phyloP scores from a whole-genome alignment of 2,888 invertebrate species.

The Zaprionus lineosus region DNA sequence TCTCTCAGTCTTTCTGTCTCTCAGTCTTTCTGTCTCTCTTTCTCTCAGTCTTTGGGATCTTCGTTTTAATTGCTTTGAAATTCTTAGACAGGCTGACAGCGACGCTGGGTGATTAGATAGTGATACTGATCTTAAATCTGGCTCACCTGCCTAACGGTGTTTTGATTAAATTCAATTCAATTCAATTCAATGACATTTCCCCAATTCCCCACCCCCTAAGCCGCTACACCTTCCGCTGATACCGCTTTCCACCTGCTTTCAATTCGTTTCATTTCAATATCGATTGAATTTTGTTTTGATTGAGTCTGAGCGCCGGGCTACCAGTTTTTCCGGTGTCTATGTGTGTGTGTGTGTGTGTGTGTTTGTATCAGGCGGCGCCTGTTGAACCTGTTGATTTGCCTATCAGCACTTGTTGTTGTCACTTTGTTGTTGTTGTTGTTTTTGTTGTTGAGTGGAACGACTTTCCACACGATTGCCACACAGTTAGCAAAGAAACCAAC shows the following conservation, averaged over 20 bases:
- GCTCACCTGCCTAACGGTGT: slow-evolving; percentile 57
- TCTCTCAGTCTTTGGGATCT: too few relatives aligned
- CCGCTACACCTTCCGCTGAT: too few relatives aligned
- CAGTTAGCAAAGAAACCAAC: slow-evolving; percentile 55
- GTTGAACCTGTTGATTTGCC: slow-evolving; percentile 73
- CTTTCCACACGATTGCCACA: slow-evolving; percentile 59
- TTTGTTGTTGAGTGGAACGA: slow-evolving; percentile 26
- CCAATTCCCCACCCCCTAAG: not conserved
- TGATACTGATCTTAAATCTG: slow-evolving; percentile 57
- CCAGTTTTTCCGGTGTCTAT: slow-evolving; percentile 72
- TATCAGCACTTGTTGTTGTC: slow-evolving; percentile 59
- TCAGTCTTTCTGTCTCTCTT: too few relatives aligned
- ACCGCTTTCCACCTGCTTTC: slow-evolving; percentile 31
- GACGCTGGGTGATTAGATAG: slow-evolving; percentile 39
- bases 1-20: too few relatives aligned
- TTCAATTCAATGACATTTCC: slow-evolving; percentile 25
- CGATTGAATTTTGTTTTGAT: slow-evolving; percentile 58
- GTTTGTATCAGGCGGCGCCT: slow-evolving; percentile 48
- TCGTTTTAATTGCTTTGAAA: slow-evolving; percentile 67
- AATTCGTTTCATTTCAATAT: slow-evolving; percentile 35
- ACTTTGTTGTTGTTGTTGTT: slow-evolving; percentile 21
- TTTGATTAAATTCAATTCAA: slow-evolving; percentile 66
- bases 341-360: not conserved
- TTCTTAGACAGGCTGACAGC: slow-evolving; percentile 53
- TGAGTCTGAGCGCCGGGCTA: slow-evolving; percentile 53